Base-by-base conservation (phyloP, 2,888 invertebrate genomes). In the Patella depressa region DNA sequence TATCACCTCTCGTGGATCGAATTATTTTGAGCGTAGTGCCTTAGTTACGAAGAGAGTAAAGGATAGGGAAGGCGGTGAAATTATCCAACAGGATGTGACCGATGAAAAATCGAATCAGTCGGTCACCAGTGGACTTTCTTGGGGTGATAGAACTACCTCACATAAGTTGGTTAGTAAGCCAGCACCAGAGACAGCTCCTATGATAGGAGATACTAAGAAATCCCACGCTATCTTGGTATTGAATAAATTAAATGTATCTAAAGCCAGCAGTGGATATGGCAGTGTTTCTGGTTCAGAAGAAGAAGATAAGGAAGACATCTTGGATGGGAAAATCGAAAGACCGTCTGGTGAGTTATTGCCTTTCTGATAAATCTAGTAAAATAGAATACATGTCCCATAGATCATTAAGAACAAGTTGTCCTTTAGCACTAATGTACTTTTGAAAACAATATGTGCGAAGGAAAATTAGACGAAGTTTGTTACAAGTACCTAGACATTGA, bases 1-100 rank as follows among this genome's bases (percentile, higher is more conserved):
- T 79, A 72, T 88, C 53, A 89, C 88, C 15, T 84, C 86, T 12
- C 80, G 87, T 53, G 89, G 89, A 9, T 88, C 88, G 2, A 84
- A 87, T 72, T 89, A 89, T 78, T 87, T 84, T 74, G 81, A 85
- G 57, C 79, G 85, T 29, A 87, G 84, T 76, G 80, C 84, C 45
- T 82, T 84, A 53, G 84, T 84, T 54, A 82, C 85, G 14, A 81
- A 83, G 71, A 80, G 77, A 19, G 82, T 81, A 69, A 76, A 72
- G 53, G 84, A 86, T 72, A 73, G 78, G 5, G 84, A 82, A 57
- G 88, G 88, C 0, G 75, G 79, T n/a, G 86, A 87, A 78, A 79
- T 84, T 11, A 84, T 87, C 14, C 83, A 88, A 75, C 86, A 87
- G 75, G 87, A 87, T 65, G 78, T 86, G 53, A 80, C 79, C 65